phyloP scores from a whole-genome alignment of 2,888 invertebrate species.

The Drosophila neotestacea region DNA sequence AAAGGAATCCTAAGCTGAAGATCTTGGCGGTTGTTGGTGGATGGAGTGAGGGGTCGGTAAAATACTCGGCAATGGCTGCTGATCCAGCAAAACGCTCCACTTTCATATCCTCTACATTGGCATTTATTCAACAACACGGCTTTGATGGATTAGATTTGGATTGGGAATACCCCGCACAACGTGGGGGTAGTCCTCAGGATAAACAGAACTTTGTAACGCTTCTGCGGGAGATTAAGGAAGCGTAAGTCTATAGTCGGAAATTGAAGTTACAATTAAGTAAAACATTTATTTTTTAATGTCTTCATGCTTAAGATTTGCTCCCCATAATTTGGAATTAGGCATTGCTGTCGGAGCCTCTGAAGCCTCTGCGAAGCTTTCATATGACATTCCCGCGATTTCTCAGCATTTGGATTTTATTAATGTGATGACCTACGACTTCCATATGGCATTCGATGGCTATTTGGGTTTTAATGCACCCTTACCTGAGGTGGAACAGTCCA shows the following conservation, averaged over 20 bases:
- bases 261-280: neutral
- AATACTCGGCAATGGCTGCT: conserved; percentile 93
- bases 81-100: conserved; percentile 89
- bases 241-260: conserved; percentile 47
- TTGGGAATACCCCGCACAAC: conserved; percentile 94
- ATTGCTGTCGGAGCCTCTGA: conserved; percentile 86
- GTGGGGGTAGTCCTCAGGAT: conserved; percentile 86
- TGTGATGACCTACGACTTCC: conserved; percentile 80
- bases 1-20: conserved; percentile 85
- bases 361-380: conserved; percentile 57
- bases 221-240: conserved; percentile 67
- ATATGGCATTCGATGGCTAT: conserved; percentile 54
- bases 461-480: conserved; percentile 74
- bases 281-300: too few species aligned
- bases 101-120: conserved; percentile 90
- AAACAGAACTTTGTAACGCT: conserved; percentile 89
- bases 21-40: conserved; percentile 95
- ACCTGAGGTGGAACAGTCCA: conserved; percentile 93
- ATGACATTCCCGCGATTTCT: conserved; percentile 71
- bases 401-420: conserved; percentile 73
- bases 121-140: conserved; percentile 91
- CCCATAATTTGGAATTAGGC: conserved; percentile 88
- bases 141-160: conserved; percentile 97
- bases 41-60: conserved; percentile 96
- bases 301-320: conserved; percentile 46